Percentiles rank a stretch among this genome's conserved stretches.
Evolutionary conservation across 1,140 invertebrate species (phyloP).

Genomic region (Hormaphis cornu): DNA sequence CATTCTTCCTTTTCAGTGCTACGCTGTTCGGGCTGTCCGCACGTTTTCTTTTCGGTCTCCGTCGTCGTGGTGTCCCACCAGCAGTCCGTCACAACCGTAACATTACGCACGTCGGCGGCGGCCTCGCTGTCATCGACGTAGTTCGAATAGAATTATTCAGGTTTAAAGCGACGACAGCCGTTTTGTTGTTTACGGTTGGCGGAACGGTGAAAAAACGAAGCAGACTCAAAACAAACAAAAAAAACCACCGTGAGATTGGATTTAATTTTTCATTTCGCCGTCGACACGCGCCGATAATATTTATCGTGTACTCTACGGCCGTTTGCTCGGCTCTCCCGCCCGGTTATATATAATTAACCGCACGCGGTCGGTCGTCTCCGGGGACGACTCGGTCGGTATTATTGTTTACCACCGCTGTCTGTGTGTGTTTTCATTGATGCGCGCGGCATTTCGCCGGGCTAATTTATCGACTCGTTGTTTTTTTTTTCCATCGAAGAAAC

Average conservation of each 20-base stretch:
- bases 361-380: background rate
- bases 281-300: background rate
- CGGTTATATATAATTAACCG: constrained; percentile 30
- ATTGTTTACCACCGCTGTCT: background rate
- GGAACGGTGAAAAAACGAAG: constrained; percentile 5
- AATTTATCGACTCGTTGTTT: constrained; percentile 27
- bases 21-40: too few relatives aligned
- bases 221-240: background rate
- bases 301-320: too few relatives aligned
- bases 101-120: too few relatives aligned
- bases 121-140: too few relatives aligned
- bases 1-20: too few relatives aligned
- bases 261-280: constrained; percentile 26
- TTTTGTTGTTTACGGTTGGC: background rate
- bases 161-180: too few relatives aligned
- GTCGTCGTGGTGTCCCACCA: too few relatives aligned
- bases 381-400: background rate
- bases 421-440: constrained; percentile 27
- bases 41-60: too few relatives aligned
- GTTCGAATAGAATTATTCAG: too few relatives aligned
- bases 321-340: constrained; percentile 13
- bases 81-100: too few relatives aligned
- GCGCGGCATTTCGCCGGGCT: constrained; percentile 5
- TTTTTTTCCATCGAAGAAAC: background rate
- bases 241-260: background rate